Evolutionary conservation across 2,888 invertebrate species (phyloP).

Genomic region (Caenorhabditis becei): DNA sequence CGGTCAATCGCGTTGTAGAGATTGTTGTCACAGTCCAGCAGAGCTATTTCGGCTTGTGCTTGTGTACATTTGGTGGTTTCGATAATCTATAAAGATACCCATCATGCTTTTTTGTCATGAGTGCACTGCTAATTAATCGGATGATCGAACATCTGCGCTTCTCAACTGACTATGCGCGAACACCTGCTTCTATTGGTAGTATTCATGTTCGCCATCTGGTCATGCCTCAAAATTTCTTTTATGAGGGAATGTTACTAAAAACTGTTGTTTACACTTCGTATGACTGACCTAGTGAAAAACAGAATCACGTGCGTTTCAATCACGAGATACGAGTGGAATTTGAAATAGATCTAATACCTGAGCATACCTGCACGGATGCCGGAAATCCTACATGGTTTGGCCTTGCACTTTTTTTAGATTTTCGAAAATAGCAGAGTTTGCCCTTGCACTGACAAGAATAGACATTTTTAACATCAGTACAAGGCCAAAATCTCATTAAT

Average conservation of each 20-base stretch:
- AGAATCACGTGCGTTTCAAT: neutral
- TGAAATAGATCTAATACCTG: too few species aligned
- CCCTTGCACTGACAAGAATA: too few species aligned
- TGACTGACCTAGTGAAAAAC: neutral
- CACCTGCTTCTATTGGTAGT: conserved; percentile 33
- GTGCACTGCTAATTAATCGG: conserved; percentile 20
- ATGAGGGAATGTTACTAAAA: neutral
- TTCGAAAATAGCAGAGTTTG: too few species aligned
- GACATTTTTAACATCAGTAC: too few species aligned
- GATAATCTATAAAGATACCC: conserved; percentile 71
- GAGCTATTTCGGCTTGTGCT: conserved; percentile 77
- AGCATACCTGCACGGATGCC: too few species aligned
- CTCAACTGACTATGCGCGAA: conserved; percentile 22
- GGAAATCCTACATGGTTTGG: too few species aligned
- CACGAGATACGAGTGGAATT: neutral
- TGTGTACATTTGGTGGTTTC: conserved; percentile 78
- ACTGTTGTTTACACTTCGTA: neutral
- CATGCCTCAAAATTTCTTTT: neutral
- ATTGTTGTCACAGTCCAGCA: conserved; percentile 75
- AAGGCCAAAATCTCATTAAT: too few species aligned
- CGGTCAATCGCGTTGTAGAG: conserved; percentile 74
- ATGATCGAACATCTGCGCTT: conserved; percentile 36
- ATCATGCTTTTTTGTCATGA: neutral
- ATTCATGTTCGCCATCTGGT: conserved; percentile 34
- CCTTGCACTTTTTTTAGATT: too few species aligned